These are phyloP conservation scores for Xanthia icteritia DNA, from an alignment of 2,888 invertebrate species.

Conservation along the genomic window DNA sequence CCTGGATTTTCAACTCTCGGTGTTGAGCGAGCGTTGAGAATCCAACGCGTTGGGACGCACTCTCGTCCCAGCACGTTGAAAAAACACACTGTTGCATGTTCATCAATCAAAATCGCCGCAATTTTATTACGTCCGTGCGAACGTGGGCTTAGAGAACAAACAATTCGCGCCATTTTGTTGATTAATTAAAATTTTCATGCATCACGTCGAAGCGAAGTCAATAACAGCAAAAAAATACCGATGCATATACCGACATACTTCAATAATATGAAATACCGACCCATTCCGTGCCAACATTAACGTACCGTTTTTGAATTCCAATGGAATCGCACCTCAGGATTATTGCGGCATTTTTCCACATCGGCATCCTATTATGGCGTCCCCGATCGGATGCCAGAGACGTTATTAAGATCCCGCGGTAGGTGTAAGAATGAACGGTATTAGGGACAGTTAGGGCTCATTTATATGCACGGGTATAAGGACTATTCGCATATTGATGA, in stretches of 20 bases:
- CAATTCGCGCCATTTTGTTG: conserved; percentile 3
- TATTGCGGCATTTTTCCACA: conserved; percentile 85
- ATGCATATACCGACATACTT: conserved; percentile 53
- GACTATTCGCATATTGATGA: conserved; percentile 49
- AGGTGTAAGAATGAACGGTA: conserved; percentile 64
- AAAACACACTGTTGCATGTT: too few species aligned
- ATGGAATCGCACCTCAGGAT: conserved; percentile 78
- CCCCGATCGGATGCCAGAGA: conserved; percentile 67
- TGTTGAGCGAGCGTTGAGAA: too few species aligned
- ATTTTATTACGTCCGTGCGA: too few species aligned
- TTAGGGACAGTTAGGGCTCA: conserved; percentile 56
- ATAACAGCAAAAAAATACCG: conserved; percentile 48
- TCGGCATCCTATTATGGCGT: conserved; percentile 85
- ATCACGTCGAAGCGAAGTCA: conserved; percentile 7
- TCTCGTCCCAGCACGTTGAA: too few species aligned
- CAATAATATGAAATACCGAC: conserved; percentile 68
- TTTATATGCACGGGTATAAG: conserved; percentile 59
- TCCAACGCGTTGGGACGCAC: too few species aligned
- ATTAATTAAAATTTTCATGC: conserved; percentile 37
- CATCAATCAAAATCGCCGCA: too few species aligned
- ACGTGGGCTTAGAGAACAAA: conserved; percentile 6
- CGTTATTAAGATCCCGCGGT: conserved; percentile 78
- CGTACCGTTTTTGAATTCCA: conserved; percentile 83
- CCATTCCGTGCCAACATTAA: conserved; percentile 59
- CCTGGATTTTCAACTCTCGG: too few species aligned